Percentiles rank a stretch among this genome's conserved stretches.
phyloP scores from a whole-genome alignment of 2,888 invertebrate genomes.

The Sympetrum striolatum region DNA sequence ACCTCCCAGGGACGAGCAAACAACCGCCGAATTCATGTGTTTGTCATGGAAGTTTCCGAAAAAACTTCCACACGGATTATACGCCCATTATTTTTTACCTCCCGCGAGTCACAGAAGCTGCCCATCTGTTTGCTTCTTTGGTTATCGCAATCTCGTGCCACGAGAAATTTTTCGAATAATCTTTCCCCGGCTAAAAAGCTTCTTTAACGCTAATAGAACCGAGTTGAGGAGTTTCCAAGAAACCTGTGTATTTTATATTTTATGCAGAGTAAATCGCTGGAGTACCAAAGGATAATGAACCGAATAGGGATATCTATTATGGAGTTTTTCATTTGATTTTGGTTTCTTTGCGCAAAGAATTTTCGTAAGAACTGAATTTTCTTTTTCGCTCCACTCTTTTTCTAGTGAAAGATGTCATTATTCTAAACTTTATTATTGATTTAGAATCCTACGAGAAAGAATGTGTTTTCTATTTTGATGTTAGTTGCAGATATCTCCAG shows the following conservation, averaged over 20 bases:
- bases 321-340: background rate
- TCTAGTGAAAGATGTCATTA: too few species aligned
- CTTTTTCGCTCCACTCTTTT: too few species aligned
- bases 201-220: background rate
- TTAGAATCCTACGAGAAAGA: too few species aligned
- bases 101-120: background rate
- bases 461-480: too few species aligned
- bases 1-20: background rate
- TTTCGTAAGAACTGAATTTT: too few species aligned
- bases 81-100: background rate
- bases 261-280: background rate
- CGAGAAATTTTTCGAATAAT: background rate
- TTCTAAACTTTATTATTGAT: too few species aligned
- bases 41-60: background rate
- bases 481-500: too few species aligned
- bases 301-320: background rate
- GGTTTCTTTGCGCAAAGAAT: background rate
- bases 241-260: background rate
- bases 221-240: background rate
- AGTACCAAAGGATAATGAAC: background rate
- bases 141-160: slow-evolving; percentile 11
- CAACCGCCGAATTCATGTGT: background rate
- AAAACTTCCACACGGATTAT: background rate
- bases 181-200: background rate
- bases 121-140: background rate